Percentiles rank a stretch among this genome's conserved stretches.
Evolutionary conservation across 2,888 invertebrate species (phyloP).

Genomic region (Dorcus parallelipipedus): DNA sequence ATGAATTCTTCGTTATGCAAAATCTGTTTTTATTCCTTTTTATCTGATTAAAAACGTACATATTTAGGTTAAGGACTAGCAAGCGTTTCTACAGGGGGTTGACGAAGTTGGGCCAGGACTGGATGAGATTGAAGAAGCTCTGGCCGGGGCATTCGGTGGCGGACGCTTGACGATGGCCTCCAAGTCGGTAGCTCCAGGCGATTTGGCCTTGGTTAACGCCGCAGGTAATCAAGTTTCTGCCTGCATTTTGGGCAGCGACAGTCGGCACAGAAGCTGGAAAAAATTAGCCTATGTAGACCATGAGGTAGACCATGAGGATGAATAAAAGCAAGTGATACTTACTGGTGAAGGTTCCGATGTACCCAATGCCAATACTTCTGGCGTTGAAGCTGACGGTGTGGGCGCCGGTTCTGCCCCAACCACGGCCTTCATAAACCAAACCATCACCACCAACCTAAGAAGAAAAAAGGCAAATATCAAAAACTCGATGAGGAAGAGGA

Average conservation of each 20-base stretch:
- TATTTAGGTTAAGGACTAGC: too few species aligned
- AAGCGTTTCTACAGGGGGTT: too few species aligned
- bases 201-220: slow-evolving; percentile 47
- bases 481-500: neutral
- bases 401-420: slow-evolving; percentile 58
- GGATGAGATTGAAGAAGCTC: slow-evolving; percentile 48
- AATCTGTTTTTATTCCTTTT: too few species aligned
- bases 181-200: slow-evolving; percentile 41
- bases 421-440: slow-evolving; percentile 59
- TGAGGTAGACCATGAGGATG: neutral
- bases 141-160: slow-evolving; percentile 50
- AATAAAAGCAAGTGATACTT: neutral
- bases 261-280: slow-evolving; percentile 45
- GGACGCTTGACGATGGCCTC: slow-evolving; percentile 49
- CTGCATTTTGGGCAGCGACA: slow-evolving; percentile 41
- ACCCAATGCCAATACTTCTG: slow-evolving; percentile 57
- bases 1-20: too few species aligned
- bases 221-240: slow-evolving; percentile 45
- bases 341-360: slow-evolving; percentile 31
- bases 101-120: slow-evolving; percentile 45
- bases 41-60: too few species aligned
- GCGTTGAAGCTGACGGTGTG: slow-evolving; percentile 58
- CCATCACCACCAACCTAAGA: slow-evolving; percentile 58
- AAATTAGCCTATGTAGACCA: neutral
- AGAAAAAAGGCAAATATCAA: neutral